Evolutionary conservation across 2,113 vertebrate genomes (phyloP).

Genomic region (Melanocharis versteri): DNA sequence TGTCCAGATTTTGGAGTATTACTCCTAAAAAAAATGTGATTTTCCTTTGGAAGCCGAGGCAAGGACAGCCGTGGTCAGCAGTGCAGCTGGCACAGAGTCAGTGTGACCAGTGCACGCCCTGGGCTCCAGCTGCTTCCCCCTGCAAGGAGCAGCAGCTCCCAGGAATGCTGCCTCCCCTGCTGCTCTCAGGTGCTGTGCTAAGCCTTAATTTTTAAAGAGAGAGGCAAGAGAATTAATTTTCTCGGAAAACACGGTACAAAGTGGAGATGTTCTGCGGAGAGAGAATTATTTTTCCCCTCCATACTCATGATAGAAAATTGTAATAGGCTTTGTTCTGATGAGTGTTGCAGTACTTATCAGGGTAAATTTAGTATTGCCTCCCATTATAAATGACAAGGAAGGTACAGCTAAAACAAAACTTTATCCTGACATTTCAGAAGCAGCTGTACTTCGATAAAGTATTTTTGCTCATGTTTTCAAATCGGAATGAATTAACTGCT

Average conservation of each 20-base stretch:
- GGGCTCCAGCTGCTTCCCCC: neutral
- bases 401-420: neutral
- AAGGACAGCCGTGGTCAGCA: neutral
- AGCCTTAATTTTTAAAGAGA: neutral
- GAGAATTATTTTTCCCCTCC: neutral
- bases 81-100: neutral
- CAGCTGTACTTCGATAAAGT: neutral
- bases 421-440: neutral
- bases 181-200: neutral
- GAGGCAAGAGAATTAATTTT: neutral
- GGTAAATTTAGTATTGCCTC: neutral
- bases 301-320: neutral
- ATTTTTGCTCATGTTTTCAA: neutral
- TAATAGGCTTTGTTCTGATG: neutral
- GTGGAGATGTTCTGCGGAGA: neutral
- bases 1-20: neutral
- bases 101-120: rapidly evolving
- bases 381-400: neutral
- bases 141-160: neutral
- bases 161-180: neutral
- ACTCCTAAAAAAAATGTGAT: neutral
- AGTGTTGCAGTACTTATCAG: neutral
- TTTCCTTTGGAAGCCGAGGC: neutral
- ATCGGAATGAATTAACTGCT: neutral
- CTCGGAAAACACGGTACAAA: neutral